phyloP scores from a whole-genome alignment of 2,113 vertebrate genomes.

The Bufo gargarizans region DNA sequence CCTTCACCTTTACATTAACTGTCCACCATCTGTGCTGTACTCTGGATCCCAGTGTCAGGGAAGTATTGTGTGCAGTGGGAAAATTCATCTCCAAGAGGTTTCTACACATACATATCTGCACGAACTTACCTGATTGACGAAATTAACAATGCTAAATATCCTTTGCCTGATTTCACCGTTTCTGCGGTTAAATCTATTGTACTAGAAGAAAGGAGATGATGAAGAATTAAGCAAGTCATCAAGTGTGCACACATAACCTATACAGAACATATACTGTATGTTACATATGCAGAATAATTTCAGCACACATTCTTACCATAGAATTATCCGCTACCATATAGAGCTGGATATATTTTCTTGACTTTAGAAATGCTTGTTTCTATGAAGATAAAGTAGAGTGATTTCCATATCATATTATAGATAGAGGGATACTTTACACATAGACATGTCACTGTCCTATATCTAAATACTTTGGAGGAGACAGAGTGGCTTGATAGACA shows the following conservation, averaged over 20 bases:
- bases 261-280: background rate
- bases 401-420: background rate
- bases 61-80: too few species aligned
- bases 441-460: background rate
- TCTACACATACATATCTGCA: background rate
- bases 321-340: constrained; percentile 48
- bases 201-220: constrained; percentile 23
- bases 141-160: constrained; percentile 41
- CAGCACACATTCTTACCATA: constrained; percentile 22
- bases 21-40: too few species aligned
- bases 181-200: constrained; percentile 14
- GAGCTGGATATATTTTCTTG: constrained; percentile 38
- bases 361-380: constrained; percentile 37
- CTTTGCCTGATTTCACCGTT: background rate
- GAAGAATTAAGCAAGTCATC: too few species aligned
- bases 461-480: background rate
- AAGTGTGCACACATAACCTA: background rate
- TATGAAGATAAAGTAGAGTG: background rate
- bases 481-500: background rate
- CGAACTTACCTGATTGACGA: constrained; percentile 44
- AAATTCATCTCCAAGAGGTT: background rate
- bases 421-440: background rate
- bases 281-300: background rate
- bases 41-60: too few species aligned
- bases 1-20: too few species aligned